Conservation (phyloP, 2,797 vertebrate genomes). For the Peromyscus nudipes region DNA sequence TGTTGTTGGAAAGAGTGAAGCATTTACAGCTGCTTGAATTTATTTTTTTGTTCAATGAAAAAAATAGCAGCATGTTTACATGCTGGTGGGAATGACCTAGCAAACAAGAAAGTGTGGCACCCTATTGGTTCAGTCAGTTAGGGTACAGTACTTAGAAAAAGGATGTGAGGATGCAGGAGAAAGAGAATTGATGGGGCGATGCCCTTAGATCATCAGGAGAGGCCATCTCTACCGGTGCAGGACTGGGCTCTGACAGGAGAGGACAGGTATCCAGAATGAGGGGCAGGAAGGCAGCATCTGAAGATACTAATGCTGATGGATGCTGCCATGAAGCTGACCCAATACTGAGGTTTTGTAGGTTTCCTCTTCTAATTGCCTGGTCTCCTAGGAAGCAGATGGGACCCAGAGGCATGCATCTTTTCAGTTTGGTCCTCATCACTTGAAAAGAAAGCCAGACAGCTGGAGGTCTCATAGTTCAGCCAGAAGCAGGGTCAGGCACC, state of each 20-base stretch:
- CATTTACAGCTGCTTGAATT: neutral
- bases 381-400: neutral
- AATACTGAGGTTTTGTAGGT: neutral
- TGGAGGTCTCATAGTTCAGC: neutral
- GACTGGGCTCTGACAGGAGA: neutral
- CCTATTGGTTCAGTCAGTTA: neutral
- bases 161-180: neutral
- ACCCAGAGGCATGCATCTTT: neutral
- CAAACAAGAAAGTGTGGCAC: neutral
- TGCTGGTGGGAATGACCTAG: neutral
- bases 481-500: neutral
- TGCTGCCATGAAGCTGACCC: no score
- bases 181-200: neutral
- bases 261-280: neutral
- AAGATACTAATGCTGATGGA: neutral
- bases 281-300: neutral
- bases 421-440: neutral
- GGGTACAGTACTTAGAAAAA: neutral
- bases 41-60: neutral
- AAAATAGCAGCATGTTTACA: neutral
- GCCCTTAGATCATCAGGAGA: neutral
- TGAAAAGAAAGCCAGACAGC: neutral
- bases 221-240: accelerated
- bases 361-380: neutral
- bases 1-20: neutral